Percentiles rank a stretch among this genome's conserved stretches.
phyloP scores from a whole-genome alignment of 1,140 invertebrate species.

The Brachionus paranguensis region DNA sequence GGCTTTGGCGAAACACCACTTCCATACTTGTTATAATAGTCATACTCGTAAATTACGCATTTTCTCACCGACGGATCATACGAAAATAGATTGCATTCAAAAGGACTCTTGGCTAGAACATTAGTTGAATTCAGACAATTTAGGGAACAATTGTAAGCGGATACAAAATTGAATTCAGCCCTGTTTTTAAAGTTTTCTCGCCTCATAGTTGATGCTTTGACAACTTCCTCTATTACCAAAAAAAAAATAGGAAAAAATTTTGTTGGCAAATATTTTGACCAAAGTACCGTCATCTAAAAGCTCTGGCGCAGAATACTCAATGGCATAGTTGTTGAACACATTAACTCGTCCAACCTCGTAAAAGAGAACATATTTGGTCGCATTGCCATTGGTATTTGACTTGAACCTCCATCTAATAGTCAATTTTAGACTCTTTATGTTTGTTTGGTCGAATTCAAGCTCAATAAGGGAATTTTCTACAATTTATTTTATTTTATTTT shows the following conservation, averaged over 20 bases:
- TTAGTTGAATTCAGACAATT: constrained; percentile 28
- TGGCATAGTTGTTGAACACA: neutral
- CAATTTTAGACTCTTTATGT: constrained; percentile 6
- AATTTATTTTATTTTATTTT: neutral
- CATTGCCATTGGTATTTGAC: neutral
- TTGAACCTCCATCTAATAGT: constrained; percentile 20
- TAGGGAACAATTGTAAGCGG: neutral
- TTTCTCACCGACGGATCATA: neutral
- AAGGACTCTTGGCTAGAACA: neutral
- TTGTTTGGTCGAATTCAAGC: constrained; percentile 24
- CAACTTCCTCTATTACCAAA: neutral
- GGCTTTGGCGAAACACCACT: neutral
- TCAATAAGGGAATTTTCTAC: neutral
- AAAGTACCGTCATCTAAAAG: constrained; percentile 31
- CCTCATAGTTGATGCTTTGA: neutral
- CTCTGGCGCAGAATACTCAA: neutral
- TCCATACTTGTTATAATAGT: neutral
- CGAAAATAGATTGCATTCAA: constrained; percentile 22
- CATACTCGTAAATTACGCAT: constrained; percentile 34
- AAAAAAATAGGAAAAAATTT: neutral
- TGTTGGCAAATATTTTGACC: no score
- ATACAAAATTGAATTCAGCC: neutral
- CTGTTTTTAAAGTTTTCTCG: constrained; percentile 29
- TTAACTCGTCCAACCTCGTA: neutral
- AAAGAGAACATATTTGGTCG: neutral